Percentiles rank a stretch among this genome's conserved stretches.
Conservation (phyloP, 2,888 invertebrate genomes). For the Amiota mariae region DNA sequence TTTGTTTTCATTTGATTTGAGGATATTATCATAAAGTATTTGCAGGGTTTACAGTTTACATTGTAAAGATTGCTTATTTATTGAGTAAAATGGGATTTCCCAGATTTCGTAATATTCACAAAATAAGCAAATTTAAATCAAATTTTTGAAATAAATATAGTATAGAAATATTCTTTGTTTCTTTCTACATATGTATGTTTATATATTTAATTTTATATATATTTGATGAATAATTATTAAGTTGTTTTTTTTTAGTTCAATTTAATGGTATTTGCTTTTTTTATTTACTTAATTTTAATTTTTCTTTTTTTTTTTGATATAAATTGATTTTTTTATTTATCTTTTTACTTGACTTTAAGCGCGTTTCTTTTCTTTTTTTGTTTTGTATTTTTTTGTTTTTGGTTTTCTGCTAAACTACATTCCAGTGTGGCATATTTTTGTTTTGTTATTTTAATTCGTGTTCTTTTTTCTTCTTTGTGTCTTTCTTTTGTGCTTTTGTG, state of each 20-base stretch:
- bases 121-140: not conserved
- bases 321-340: slow-evolving; percentile 28
- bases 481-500: not conserved
- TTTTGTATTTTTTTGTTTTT: slow-evolving; percentile 15
- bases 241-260: too few species aligned
- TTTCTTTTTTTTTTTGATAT: slow-evolving; percentile 17
- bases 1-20: too few species aligned
- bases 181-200: too few species aligned
- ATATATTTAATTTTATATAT: too few species aligned
- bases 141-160: slow-evolving; percentile 23
- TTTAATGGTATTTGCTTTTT: too few species aligned
- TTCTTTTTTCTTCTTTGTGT: slow-evolving; percentile 7
- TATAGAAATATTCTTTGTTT: slow-evolving; percentile 16
- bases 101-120: not conserved
- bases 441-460: slow-evolving; percentile 12
- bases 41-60: slow-evolving; percentile 45
- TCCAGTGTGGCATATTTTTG: not conserved
- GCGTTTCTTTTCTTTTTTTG: too few species aligned
- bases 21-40: not conserved
- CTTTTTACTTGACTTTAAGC: too few species aligned
- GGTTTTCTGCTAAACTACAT: not conserved
- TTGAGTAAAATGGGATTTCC: not conserved
- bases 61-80: slow-evolving; percentile 28
- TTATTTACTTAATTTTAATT: too few species aligned
- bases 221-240: too few species aligned